These are phyloP conservation scores for Metalampra italica DNA, from an alignment of 2,888 invertebrate species.

Conservation along the genomic window DNA sequence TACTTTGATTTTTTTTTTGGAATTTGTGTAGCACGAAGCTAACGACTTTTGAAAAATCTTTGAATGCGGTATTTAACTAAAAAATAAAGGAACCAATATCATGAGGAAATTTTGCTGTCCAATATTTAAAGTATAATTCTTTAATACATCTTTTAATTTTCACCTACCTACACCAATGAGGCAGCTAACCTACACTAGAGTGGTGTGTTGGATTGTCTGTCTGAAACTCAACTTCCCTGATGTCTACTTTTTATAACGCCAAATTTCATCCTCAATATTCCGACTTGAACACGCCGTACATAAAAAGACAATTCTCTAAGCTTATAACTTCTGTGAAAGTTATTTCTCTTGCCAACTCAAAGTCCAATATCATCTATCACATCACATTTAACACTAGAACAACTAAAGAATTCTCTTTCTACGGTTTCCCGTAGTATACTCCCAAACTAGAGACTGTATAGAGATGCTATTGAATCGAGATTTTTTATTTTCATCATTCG, in stretches of 20 bases:
- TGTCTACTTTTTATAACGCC: not conserved
- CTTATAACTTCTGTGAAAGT: conserved; percentile 26
- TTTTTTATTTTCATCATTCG: too few relatives aligned
- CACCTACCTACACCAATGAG: too few relatives aligned
- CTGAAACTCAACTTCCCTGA: not conserved
- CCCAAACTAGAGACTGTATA: conserved; percentile 8
- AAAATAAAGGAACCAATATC: too few relatives aligned
- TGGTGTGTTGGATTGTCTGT: not conserved
- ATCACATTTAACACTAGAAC: conserved; percentile 44
- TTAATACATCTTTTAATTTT: too few relatives aligned
- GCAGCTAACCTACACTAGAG: too few relatives aligned
- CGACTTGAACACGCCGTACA: conserved; percentile 15
- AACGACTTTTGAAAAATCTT: too few relatives aligned
- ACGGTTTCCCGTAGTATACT: conserved; percentile 28
- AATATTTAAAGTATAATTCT: too few relatives aligned
- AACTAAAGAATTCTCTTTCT: conserved; percentile 33
- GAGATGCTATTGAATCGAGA: conserved; percentile 10
- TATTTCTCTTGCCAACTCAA: conserved; percentile 29
- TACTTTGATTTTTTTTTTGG: too few relatives aligned
- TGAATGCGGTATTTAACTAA: too few relatives aligned
- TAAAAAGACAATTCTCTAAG: conserved; percentile 38
- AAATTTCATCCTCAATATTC: not conserved
- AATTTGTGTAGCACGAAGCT: too few relatives aligned
- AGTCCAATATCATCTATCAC: conserved; percentile 49
- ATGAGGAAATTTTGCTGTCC: too few relatives aligned